Conservation (phyloP, 2,113 vertebrate genomes). For the Sylvietta virens region DNA sequence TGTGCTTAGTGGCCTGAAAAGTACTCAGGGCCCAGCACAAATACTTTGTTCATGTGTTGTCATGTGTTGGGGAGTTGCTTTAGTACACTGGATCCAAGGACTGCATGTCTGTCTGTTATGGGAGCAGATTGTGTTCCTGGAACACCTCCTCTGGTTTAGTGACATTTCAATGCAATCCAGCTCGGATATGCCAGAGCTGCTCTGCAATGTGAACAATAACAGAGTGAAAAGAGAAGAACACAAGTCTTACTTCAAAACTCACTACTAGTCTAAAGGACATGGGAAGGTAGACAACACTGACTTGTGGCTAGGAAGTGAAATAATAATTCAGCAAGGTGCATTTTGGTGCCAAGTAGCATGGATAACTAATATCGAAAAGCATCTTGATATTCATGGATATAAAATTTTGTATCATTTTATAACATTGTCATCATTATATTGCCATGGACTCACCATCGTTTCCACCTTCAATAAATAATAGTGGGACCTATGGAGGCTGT, state of each 20-base stretch:
- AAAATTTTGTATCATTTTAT: not conserved
- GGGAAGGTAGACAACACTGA: not conserved
- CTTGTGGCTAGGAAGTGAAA: not conserved
- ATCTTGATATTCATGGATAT: not conserved
- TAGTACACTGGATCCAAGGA: not conserved
- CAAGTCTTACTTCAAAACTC: not conserved
- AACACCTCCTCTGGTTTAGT: not conserved
- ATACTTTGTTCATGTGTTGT: not conserved
- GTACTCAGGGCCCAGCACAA: not conserved
- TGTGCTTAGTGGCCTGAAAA: not conserved
- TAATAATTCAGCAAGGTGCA: not conserved
- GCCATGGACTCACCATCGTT: not conserved
- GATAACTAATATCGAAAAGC: not conserved
- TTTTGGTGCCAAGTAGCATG: not conserved
- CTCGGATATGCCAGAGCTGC: not conserved
- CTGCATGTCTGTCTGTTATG: fast-evolving
- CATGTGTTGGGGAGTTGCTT: not conserved
- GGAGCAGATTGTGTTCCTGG: not conserved
- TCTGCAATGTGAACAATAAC: not conserved
- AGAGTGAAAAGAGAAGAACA: not conserved
- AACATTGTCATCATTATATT: not conserved
- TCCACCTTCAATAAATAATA: not conserved
- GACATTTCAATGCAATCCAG: not conserved
- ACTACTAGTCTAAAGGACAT: not conserved
- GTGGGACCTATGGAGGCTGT: not conserved